phyloP scores from a whole-genome alignment of 2,113 vertebrate species.

The Procavia capensis region DNA sequence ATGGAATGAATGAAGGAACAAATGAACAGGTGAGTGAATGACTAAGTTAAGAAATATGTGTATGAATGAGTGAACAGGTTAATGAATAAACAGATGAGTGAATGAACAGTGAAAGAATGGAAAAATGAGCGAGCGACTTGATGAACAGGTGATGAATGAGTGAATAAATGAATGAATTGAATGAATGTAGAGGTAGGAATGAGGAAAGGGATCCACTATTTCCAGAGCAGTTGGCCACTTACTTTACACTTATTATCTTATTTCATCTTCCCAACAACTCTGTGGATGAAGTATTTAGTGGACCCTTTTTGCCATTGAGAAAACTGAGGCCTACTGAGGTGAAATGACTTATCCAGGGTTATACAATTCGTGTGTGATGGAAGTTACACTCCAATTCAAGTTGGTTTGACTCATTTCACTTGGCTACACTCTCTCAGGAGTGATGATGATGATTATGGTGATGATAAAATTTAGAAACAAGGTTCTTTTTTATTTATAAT shows the following conservation, averaged over 20 bases:
- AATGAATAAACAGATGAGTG: neutral
- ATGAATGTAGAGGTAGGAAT: neutral
- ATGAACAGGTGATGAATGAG: neutral
- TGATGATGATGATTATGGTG: neutral
- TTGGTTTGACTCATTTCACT: too few species aligned
- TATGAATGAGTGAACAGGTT: neutral
- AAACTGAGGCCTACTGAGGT: conserved; percentile 73
- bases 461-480: neutral
- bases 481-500: neutral
- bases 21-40: neutral
- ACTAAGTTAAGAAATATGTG: neutral
- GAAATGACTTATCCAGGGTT: conserved; percentile 74
- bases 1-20: neutral
- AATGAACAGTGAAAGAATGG: neutral
- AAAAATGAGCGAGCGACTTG: neutral
- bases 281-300: neutral
- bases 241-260: neutral
- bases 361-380: neutral
- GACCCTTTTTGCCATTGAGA: neutral
- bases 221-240: neutral
- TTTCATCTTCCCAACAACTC: neutral
- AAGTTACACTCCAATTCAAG: neutral
- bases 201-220: neutral
- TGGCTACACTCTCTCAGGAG: neutral
- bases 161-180: neutral